Conservation (phyloP, 2,797 vertebrate species). For the Eidolon dupreanum region DNA sequence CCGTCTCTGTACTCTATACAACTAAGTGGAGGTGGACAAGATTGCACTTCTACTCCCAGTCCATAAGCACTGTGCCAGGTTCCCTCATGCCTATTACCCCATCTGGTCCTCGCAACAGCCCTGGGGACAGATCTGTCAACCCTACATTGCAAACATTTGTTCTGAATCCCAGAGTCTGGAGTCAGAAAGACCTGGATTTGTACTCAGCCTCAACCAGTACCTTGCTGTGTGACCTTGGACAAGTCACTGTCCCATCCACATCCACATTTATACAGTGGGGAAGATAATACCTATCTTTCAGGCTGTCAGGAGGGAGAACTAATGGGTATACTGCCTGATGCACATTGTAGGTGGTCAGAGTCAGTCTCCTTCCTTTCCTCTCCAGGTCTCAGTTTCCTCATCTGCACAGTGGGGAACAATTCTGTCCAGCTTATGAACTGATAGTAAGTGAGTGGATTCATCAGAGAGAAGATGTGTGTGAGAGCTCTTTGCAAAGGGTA, state of each 20-base stretch:
- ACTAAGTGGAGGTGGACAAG: not conserved
- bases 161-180: not conserved
- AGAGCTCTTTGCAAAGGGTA: not conserved
- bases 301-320: not conserved
- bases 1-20: not conserved
- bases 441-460: fast-evolving
- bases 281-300: not conserved
- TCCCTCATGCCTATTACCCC: fast-evolving
- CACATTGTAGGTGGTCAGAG: fast-evolving
- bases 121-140: not conserved
- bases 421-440: not conserved
- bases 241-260: not conserved
- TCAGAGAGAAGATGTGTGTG: not conserved
- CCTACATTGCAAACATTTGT: not conserved
- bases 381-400: not conserved
- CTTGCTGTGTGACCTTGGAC: not conserved
- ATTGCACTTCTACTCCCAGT: not conserved
- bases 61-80: not conserved
- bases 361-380: not conserved
- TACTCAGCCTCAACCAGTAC: not conserved
- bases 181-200: not conserved
- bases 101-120: not conserved
- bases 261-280: not conserved
- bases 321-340: fast-evolving
- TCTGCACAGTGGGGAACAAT: too few relatives aligned